Conservation (phyloP, 2,888 invertebrate genomes). For the Panzeria rudis region DNA sequence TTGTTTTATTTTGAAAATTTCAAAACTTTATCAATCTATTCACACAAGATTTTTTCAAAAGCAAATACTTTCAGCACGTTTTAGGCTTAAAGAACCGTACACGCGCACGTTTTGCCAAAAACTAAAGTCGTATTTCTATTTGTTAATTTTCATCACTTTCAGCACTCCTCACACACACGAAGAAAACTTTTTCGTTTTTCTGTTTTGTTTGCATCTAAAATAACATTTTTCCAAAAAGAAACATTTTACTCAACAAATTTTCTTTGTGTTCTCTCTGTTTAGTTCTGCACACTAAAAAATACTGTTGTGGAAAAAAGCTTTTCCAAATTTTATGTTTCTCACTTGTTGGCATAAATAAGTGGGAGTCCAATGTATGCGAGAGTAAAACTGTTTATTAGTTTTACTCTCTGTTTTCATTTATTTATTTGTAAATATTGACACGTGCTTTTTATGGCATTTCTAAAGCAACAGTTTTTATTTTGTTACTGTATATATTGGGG, state of each 20-base stretch:
- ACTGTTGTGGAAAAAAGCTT: slow-evolving; percentile 40
- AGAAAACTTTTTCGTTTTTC: slow-evolving; percentile 4
- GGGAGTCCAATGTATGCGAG: not conserved
- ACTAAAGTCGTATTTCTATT: slow-evolving; percentile 77
- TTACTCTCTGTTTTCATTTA: slow-evolving; percentile 52
- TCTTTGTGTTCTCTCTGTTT: not conserved
- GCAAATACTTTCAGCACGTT: not conserved
- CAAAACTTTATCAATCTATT: not conserved
- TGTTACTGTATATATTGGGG: not conserved
- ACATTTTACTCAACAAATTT: slow-evolving; percentile 22
- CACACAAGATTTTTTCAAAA: not conserved
- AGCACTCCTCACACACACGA: slow-evolving; percentile 51
- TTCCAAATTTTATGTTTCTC: not conserved
- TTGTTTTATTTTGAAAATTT: not conserved
- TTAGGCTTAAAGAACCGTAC: slow-evolving; percentile 73
- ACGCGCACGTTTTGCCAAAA: slow-evolving; percentile 78
- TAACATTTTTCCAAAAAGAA: not conserved
- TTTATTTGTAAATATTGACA: slow-evolving; percentile 44
- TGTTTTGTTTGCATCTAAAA: not conserved
- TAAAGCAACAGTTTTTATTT: slow-evolving; percentile 29
- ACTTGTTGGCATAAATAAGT: not conserved
- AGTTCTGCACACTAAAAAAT: not conserved
- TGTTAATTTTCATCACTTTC: slow-evolving; percentile 76
- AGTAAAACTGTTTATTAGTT: not conserved
- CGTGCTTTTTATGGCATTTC: slow-evolving; percentile 23